Evolutionary conservation across 2,113 vertebrate genomes (phyloP).

Genomic region (Nibea albiflora): DNA sequence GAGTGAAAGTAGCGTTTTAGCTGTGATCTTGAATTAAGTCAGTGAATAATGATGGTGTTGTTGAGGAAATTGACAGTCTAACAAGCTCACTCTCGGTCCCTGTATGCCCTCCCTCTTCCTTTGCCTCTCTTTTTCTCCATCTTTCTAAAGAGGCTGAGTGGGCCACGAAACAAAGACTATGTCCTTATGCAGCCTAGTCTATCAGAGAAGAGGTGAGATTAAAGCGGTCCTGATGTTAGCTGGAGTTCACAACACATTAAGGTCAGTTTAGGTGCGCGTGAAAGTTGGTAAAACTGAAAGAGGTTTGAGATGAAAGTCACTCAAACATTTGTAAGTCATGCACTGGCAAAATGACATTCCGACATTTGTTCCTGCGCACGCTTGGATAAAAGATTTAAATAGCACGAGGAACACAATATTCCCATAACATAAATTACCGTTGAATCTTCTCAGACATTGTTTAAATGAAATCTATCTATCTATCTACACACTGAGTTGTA

Average conservation of each 20-base stretch:
- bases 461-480: constrained; percentile 38
- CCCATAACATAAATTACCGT: background rate
- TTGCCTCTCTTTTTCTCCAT: background rate
- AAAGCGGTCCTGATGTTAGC: constrained; percentile 26
- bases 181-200: constrained; percentile 32
- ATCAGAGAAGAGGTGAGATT: constrained; percentile 58
- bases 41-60: constrained; percentile 27
- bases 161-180: constrained; percentile 40
- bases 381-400: constrained; percentile 4
- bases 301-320: background rate
- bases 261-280: constrained; percentile 8
- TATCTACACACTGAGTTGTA: background rate
- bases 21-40: constrained; percentile 35
- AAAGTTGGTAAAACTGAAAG: constrained; percentile 10
- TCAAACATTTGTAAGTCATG: constrained; percentile 10
- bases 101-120: background rate
- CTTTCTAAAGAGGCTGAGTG: constrained; percentile 25
- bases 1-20: constrained; percentile 18
- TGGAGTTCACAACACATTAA: constrained; percentile 21
- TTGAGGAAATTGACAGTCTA: constrained; percentile 28
- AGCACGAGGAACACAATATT: background rate
- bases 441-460: background rate
- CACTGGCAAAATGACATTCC: constrained; percentile 16
- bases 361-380: constrained; percentile 4
- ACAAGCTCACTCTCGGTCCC: constrained; percentile 17